Percentiles rank a stretch among this genome's conserved stretches.
phyloP scores from a whole-genome alignment of 2,113 vertebrate genomes.

The Chelonoidis abingdonii region DNA sequence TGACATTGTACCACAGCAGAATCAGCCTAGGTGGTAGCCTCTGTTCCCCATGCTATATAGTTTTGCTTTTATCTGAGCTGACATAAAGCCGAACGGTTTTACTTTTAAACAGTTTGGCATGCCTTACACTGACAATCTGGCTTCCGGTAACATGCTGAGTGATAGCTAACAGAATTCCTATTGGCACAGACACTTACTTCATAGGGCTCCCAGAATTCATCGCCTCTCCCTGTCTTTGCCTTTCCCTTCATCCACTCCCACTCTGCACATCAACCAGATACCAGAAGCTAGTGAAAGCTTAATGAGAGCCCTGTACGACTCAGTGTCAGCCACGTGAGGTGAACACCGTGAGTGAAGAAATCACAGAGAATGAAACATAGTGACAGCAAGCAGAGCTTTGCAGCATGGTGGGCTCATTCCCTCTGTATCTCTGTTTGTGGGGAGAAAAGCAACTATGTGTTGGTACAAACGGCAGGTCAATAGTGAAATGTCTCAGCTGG shows the following conservation, averaged over 20 bases:
- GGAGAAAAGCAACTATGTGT: neutral
- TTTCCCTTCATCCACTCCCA: neutral
- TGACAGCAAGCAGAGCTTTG: fast-evolving
- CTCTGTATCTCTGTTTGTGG: neutral
- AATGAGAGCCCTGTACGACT: neutral
- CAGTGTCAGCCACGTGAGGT: neutral
- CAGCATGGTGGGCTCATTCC: fast-evolving
- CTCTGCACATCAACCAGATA: fast-evolving
- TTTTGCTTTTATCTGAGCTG: neutral
- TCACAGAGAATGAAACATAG: fast-evolving
- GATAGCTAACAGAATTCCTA: neutral
- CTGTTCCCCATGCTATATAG: neutral
- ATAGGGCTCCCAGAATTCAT: fast-evolving
- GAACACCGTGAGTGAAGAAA: fast-evolving
- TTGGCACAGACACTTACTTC: fast-evolving
- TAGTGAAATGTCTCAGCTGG: neutral
- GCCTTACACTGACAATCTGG: neutral
- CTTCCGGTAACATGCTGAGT: neutral
- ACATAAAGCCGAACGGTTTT: neutral
- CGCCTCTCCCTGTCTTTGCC: neutral
- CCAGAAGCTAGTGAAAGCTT: neutral
- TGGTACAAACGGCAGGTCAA: neutral
- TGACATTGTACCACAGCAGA: fast-evolving
- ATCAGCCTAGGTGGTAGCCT: neutral
- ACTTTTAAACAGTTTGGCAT: neutral